Conservation (phyloP, 2,113 vertebrate species). For the Brevimyrus niger region DNA sequence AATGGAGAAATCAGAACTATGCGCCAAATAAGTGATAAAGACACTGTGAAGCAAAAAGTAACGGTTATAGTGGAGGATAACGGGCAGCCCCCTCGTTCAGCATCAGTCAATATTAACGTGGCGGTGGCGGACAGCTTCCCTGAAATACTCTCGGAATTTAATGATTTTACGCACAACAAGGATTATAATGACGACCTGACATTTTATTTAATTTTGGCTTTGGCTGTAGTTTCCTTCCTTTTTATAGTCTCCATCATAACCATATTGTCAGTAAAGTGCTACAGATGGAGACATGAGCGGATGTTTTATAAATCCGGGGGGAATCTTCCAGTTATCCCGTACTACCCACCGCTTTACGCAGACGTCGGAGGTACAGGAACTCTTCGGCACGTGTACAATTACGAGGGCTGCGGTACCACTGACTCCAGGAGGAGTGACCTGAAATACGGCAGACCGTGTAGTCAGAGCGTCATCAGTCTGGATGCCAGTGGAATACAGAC, state of each 20-base stretch:
- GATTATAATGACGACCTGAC: slow-evolving; percentile 30
- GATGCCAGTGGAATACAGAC: neutral
- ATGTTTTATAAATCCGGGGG: neutral
- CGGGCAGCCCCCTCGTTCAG: slow-evolving; percentile 32
- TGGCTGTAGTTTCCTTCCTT: slow-evolving; percentile 25
- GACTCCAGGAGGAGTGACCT: neutral
- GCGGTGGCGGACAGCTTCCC: slow-evolving; percentile 33
- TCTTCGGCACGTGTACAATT: neutral
- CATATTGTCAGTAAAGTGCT: neutral
- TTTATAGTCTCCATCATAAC: slow-evolving; percentile 16
- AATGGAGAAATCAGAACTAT: slow-evolving; percentile 34
- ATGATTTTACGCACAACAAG: neutral
- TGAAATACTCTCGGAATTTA: slow-evolving; percentile 28
- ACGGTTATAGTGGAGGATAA: slow-evolving; percentile 35
- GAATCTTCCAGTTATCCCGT: neutral
- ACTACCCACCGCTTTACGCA: neutral
- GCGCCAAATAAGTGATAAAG: slow-evolving; percentile 28
- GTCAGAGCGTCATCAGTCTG: neutral
- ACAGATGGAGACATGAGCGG: neutral
- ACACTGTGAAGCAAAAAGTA: slow-evolving; percentile 33
- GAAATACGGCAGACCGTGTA: neutral
- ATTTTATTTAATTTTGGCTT: slow-evolving; percentile 40
- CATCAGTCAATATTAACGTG: slow-evolving; percentile 31
- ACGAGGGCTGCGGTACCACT: neutral
- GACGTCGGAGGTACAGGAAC: neutral